Percentiles rank a stretch among this genome's conserved stretches.
Evolutionary conservation across 2,797 vertebrate species (phyloP).

Genomic region (Peromyscus nudipes): DNA sequence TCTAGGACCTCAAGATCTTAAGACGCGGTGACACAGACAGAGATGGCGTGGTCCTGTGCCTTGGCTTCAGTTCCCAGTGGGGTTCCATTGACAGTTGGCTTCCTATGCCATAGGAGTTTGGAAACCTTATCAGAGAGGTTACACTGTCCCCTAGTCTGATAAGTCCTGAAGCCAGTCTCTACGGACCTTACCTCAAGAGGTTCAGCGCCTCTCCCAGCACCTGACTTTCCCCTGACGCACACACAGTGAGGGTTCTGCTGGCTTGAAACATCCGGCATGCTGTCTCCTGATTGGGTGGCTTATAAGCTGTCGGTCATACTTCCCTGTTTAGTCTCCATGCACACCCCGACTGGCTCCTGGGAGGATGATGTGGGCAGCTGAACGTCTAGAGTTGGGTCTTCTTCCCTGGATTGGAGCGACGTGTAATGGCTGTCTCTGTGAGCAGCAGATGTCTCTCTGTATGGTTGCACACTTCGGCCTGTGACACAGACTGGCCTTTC

Average conservation of each 20-base stretch:
- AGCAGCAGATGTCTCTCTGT: background rate
- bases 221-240: background rate
- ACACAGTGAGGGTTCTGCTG: background rate
- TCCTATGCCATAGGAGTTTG: background rate
- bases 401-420: background rate
- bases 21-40: fast-evolving
- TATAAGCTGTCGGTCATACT: too few relatives aligned
- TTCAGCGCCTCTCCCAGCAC: background rate
- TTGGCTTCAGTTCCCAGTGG: background rate
- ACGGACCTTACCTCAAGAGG: background rate
- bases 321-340: background rate
- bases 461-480: background rate
- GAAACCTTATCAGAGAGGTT: background rate
- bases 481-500: conserved; percentile 41
- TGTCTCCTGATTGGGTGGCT: background rate
- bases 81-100: background rate
- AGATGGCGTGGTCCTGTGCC: fast-evolving
- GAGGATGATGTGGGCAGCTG: fast-evolving
- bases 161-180: background rate
- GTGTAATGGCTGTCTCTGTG: background rate
- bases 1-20: background rate
- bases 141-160: background rate
- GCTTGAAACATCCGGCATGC: background rate
- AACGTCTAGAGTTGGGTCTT: fast-evolving
- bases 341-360: background rate